A percentile compares a stretch with the other conserved stretches of the same genome.
Conservation (phyloP, 2,888 invertebrate species). For the Mamestra brassicae region DNA sequence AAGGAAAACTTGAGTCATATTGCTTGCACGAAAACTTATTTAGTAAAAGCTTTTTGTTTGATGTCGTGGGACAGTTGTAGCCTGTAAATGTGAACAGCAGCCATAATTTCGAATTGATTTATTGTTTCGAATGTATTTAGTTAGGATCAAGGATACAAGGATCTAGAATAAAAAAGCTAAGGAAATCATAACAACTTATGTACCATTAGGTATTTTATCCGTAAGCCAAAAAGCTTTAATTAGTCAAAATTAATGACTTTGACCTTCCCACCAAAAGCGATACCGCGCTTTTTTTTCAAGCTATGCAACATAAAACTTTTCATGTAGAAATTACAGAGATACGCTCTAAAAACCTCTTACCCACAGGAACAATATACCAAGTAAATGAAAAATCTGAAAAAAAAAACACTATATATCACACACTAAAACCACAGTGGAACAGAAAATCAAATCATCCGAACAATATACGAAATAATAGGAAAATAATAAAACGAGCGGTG, state of each 20-base stretch:
- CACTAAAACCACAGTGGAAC: constrained; percentile 48
- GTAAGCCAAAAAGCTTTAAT: no score
- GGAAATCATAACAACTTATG: no score
- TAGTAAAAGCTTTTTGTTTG: background rate
- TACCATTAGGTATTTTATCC: no score
- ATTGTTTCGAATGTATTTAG: background rate
- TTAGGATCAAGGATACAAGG: background rate
- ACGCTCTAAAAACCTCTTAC: background rate
- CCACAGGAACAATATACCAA: background rate
- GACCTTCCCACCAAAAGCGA: no score
- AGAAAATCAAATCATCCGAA: constrained; percentile 66
- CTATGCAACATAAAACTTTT: no score
- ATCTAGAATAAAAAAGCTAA: background rate
- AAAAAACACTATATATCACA: background rate
- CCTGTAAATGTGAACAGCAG: background rate
- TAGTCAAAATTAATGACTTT: no score
- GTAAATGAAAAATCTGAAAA: background rate
- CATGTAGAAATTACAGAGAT: background rate
- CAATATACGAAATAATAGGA: constrained; percentile 75
- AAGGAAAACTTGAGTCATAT: constrained; percentile 39
- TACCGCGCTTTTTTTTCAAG: no score
- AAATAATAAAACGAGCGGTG: constrained; percentile 79
- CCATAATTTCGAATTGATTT: background rate
- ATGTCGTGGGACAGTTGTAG: background rate
- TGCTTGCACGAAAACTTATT: background rate